Conservation (phyloP, 2,113 vertebrate species). For the Talpa occidentalis region DNA sequence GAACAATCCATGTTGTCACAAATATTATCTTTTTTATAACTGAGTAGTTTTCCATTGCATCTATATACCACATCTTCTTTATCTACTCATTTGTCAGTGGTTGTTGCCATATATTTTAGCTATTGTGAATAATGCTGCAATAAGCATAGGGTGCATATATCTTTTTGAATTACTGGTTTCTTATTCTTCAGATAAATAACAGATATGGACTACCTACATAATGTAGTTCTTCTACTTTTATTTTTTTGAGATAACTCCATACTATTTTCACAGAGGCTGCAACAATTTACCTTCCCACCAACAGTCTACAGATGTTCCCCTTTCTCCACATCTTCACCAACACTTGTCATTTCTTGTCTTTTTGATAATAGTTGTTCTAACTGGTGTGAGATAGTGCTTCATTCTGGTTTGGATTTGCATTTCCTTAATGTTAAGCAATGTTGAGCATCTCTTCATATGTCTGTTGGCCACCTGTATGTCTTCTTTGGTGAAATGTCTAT, state of each 20-base stretch:
- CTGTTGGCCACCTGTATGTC: background rate
- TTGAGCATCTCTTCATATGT: background rate
- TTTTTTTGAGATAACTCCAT: background rate
- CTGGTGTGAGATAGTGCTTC: background rate
- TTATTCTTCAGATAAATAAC: background rate
- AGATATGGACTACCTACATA: background rate
- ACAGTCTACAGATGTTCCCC: too few relatives aligned
- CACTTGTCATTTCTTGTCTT: too few relatives aligned
- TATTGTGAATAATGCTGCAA: background rate
- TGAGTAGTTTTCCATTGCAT: background rate
- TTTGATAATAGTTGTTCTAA: too few relatives aligned
- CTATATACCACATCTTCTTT: background rate
- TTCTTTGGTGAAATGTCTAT: background rate
- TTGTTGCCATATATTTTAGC: background rate
- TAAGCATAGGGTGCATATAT: background rate
- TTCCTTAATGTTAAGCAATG: background rate
- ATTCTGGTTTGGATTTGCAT: background rate
- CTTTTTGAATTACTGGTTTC: background rate
- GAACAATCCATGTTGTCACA: background rate
- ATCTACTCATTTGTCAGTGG: background rate
- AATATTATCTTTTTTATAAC: background rate
- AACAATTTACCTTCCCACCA: too few relatives aligned
- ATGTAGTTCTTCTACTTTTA: background rate
- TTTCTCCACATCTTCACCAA: too few relatives aligned
- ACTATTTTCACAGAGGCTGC: background rate